A percentile compares a stretch with the other conserved stretches of the same genome.
Conservation (phyloP, 2,888 invertebrate genomes). For the Toxonevra muliebris region DNA sequence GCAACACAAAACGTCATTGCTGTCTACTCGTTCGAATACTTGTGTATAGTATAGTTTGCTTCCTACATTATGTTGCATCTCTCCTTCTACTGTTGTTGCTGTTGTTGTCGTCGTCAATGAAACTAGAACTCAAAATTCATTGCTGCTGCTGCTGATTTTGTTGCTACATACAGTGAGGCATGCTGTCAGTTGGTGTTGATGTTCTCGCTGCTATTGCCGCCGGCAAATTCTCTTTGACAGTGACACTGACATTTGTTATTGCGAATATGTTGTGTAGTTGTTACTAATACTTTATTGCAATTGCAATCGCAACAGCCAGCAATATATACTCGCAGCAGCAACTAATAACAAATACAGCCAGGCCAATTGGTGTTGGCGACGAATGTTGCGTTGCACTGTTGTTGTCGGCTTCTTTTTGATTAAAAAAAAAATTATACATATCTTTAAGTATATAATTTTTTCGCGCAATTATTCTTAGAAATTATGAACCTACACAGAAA, state of each 20-base stretch:
- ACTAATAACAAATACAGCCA: too few species aligned
- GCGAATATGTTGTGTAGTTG: not conserved
- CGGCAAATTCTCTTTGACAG: slow-evolving; percentile 5
- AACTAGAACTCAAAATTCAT: too few species aligned
- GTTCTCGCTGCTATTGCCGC: not conserved
- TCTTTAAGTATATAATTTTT: not conserved
- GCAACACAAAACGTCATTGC: too few species aligned
- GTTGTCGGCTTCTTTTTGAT: slow-evolving; percentile 4
- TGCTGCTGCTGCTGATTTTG: too few species aligned
- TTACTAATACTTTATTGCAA: not conserved
- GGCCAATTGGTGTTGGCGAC: too few species aligned
- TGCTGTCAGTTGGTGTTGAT: not conserved
- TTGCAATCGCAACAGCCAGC: not conserved
- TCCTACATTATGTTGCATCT: too few species aligned
- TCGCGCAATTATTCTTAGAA: not conserved
- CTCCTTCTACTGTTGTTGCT: too few species aligned
- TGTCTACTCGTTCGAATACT: too few species aligned
- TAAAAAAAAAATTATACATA: not conserved
- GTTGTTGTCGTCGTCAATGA: too few species aligned
- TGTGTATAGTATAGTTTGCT: too few species aligned
- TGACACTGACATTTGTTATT: slow-evolving; percentile 3
- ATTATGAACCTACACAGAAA: not conserved
- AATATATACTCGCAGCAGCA: not conserved
- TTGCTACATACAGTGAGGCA: not conserved
- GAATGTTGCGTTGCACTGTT: too few species aligned